Evolutionary conservation across 2,113 vertebrate species (phyloP), one percentile per base, ranked within the genome.

Genomic region (Nicator chloris): DNA sequence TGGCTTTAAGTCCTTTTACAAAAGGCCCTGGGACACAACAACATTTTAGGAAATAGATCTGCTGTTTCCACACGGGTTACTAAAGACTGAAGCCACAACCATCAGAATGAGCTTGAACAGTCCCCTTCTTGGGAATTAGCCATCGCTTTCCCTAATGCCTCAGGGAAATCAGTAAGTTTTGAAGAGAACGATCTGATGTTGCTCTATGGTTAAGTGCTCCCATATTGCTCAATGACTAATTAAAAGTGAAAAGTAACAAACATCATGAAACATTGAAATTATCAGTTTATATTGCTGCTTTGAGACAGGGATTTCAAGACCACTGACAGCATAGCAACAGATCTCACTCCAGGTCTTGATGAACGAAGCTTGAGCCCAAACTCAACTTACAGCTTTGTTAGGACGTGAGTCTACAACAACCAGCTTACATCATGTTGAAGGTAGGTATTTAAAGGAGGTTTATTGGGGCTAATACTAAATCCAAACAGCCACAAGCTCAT

Each of bases 381-480:
- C 13, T 73, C 92, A 61, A 28, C 42, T 87, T 68, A 61, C 1
- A 4, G 73, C 49, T 84, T 78, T 73, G 56, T 63, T 6, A 75
- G 51, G 82, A 89, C 2, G 6, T 39, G 9, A 83, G 37, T 93
- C 87, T 95, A 84, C 60, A 96, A 94, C 95, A 97, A 96, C 94
- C 82, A 88, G 90, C 60, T 96, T 96, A 92, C 76, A 96, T 93
- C 95, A 78, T 22, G 4, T 68, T 90, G 77, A 96, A 81, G n/a
- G 57, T 50, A 92, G 61, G 11, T 96, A 81, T 84, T 93, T 82
- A 90, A 95, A 95, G 60, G 94, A 95, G 90, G 69, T 97, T 96
- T 97, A 95, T 95, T 96, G 0, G 93, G 93, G 92, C 96, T 78
- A 96, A 86, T 87, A 86, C 82, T 96, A 86, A 96, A 88, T 78